phyloP scores from a whole-genome alignment of 2,113 vertebrate genomes.

The Aptenodytes forsteri region DNA sequence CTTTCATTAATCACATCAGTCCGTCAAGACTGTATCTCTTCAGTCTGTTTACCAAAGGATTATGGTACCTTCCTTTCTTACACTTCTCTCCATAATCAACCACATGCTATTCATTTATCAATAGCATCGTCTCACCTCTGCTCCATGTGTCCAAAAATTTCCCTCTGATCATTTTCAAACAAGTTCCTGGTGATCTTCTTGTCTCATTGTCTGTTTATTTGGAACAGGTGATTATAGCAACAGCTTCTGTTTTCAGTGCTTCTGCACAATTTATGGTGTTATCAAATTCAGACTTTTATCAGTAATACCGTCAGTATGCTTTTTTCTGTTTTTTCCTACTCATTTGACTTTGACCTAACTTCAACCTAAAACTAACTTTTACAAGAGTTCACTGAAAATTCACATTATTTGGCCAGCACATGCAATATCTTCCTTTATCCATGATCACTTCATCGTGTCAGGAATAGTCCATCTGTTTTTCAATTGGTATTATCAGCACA shows the following conservation, averaged over 20 bases:
- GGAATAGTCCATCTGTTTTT: neutral
- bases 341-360: neutral
- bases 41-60: neutral
- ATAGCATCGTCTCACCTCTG: neutral
- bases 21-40: neutral
- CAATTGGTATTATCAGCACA: neutral
- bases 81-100: neutral
- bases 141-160: neutral
- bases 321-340: neutral
- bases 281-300: neutral
- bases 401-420: neutral
- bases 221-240: neutral
- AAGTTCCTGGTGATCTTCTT: neutral
- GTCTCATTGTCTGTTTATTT: neutral
- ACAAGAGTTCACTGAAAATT: neutral
- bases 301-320: fast-evolving
- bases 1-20: neutral
- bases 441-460: neutral
- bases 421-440: neutral
- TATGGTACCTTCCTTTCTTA: neutral
- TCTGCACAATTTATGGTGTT: neutral
- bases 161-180: neutral
- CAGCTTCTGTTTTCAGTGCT: neutral
- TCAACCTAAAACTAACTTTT: neutral
- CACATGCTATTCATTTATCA: neutral